A percentile compares a stretch with the other conserved stretches of the same genome.
Evolutionary conservation across 35 echinoderm and acorn worm genomes (phyloP).

Genomic region (Chiridota heheva): DNA sequence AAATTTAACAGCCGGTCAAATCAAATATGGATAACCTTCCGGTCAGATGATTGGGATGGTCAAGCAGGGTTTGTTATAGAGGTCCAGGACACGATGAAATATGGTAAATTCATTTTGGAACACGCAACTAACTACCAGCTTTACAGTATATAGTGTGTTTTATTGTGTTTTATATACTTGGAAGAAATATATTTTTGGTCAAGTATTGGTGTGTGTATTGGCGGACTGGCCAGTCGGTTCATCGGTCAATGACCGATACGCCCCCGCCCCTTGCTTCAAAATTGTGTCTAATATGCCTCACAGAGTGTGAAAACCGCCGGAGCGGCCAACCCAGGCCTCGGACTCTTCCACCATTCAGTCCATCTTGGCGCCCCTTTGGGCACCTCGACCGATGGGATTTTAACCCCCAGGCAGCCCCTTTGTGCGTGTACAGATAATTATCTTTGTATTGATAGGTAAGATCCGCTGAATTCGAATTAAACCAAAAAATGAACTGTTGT

Average conservation of each 20-base stretch:
- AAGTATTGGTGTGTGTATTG: background rate
- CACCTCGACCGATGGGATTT: conserved; percentile 58
- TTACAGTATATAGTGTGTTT: background rate
- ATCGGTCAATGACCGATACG: no score
- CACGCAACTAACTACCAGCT: background rate
- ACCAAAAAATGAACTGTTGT: background rate
- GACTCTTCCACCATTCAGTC: background rate
- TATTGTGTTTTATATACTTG: background rate
- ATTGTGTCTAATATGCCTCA: no score
- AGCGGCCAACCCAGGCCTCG: background rate
- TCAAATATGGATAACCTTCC: conserved; percentile 57
- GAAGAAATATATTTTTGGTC: background rate
- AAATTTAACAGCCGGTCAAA: conserved; percentile 46
- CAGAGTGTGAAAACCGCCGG: background rate
- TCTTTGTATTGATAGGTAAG: background rate
- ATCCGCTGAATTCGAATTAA: background rate
- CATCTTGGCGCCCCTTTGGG: conserved; percentile 35
- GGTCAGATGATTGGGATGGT: conserved; percentile 66
- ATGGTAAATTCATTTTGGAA: conserved; percentile 23
- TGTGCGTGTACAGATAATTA: background rate
- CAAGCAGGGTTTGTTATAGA: conserved; percentile 60
- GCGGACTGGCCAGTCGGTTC: no score
- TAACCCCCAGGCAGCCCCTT: conserved; percentile 6
- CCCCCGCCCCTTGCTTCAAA: no score
- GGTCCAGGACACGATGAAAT: conserved; percentile 42